A percentile compares a stretch with the other conserved stretches of the same genome.
Conservation (phyloP, 2,113 vertebrate species). For the human (Homo sapiens) region GRCh38 chr3:135383001-135383500, state of each 20-base stretch:
- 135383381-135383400: background rate
- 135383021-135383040: background rate
- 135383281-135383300: background rate
- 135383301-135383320: background rate
- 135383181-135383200: slow-evolving; percentile 19
- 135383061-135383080: slow-evolving; percentile 72
- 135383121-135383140: background rate
- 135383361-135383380: background rate
- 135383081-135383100: background rate
- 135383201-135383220: slow-evolving; percentile 18
- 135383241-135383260: slow-evolving; percentile 50
- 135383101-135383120: background rate
- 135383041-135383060: background rate
- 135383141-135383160: background rate
- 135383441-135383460: slow-evolving; percentile 62
- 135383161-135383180: background rate
- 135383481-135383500: slow-evolving; percentile 85
- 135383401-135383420: slow-evolving; percentile 39
- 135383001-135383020: background rate
- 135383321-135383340: background rate
- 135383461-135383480: slow-evolving; percentile 69
- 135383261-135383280: background rate
- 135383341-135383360: too few species aligned
- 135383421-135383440: slow-evolving; percentile 55
- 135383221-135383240: slow-evolving; percentile 20